Evolutionary conservation across 1,140 invertebrate genomes (phyloP), one percentile per base, ranked within the genome.

Genomic region (Lepidotrigona ventralis): DNA sequence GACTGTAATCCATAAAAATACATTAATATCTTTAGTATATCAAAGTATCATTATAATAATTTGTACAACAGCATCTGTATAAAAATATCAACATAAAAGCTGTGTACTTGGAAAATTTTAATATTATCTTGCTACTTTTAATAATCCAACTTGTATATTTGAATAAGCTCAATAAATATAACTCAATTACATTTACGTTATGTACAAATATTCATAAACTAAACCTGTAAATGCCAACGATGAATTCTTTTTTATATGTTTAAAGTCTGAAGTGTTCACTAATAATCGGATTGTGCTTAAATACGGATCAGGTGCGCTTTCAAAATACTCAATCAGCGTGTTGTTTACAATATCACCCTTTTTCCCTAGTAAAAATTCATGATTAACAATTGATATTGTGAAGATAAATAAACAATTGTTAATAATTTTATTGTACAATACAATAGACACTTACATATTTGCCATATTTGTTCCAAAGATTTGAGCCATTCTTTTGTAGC

Each of bases 221-320:
- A 83, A 90, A 95, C 94, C 91, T 92, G 95, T 93, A 78, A 92
- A 91, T 14, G 95, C 92, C 64, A 96, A 90, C 53, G 95, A 95
- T 80, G 86, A 85, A 71, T 94, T 96, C n/a, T 89, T 92, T 90
- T 96, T 96, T 6, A 94, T 90, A 84, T 94, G 92, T 77, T 94
- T 93, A 88, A 95, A 95, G 86, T 96, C 95, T n/a, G 93, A 90
- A 56, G 94, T 94, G 85, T 96, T 96, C 68, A 95, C 95, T 72
- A 96, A 91, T 68, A 96, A 90, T 83, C 94, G 92, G 1, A 96
- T 81, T 23, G 94, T 93, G 83, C 95, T 92, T 21, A 95, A 91
- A 88, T 96, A 95, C 1, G 96, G 95, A 92, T 96, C 95, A 26
- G 93, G 91, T 39, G 94, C 93, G 0, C 85, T 91, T 54, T 94